These are phyloP conservation scores for Odontamblyopus rebecca DNA, from an alignment of 2,797 vertebrate genomes.

Conservation along the genomic window DNA sequence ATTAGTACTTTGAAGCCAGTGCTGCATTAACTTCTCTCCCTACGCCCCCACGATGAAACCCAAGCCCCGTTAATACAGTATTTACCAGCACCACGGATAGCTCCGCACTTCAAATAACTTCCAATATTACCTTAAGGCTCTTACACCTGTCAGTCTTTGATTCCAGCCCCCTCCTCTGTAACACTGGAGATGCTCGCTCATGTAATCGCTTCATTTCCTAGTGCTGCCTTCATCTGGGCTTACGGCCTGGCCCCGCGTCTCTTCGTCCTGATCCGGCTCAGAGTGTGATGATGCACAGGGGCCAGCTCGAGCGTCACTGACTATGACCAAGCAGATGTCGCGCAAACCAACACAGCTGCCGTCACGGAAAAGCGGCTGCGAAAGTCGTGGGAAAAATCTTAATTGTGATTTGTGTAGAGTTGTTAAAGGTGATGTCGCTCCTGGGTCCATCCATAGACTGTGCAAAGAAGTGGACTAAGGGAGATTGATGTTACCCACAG, in stretches of 20 bases:
- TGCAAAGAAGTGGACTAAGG: too few relatives aligned
- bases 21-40: not conserved
- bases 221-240: conserved; percentile 23
- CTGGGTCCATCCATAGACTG: too few relatives aligned
- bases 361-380: not conserved
- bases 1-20: not conserved
- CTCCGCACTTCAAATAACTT: conserved; percentile 8
- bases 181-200: not conserved
- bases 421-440: too few relatives aligned
- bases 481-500: too few relatives aligned
- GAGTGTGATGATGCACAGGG: conserved; percentile 48
- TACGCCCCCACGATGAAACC: not conserved
- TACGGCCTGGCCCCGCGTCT: conserved; percentile 30
- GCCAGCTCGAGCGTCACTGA: conserved; percentile 27
- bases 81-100: conserved; percentile 5
- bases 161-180: conserved; percentile 4
- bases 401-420: too few relatives aligned
- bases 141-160: not conserved
- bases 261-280: conserved; percentile 40
- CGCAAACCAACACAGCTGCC: conserved; percentile 21
- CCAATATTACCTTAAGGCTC: conserved; percentile 18
- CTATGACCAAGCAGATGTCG: conserved; percentile 51
- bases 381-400: too few relatives aligned
- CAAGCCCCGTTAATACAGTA: not conserved
- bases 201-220: conserved; percentile 32